Base-by-base conservation (phyloP, 2,113 vertebrate genomes). In the Talpa occidentalis region DNA sequence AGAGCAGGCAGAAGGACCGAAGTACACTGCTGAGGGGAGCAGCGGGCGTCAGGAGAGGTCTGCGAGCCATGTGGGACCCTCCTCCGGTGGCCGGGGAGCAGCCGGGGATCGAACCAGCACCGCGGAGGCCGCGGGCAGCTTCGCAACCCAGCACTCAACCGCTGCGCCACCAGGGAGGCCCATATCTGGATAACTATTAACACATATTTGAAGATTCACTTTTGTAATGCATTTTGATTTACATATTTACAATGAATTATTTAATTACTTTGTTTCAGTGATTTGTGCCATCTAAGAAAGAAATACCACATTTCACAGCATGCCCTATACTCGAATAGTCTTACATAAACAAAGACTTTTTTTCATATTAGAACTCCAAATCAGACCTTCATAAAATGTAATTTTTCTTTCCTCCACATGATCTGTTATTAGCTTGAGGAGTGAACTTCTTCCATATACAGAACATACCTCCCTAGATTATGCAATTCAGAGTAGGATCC, bases 161-260 rank as follows among this genome's bases (percentile, higher is more conserved):
- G n/a, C n/a, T n/a, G n/a, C n/a, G n/a, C n/a, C n/a, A n/a, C n/a
- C n/a, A n/a, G n/a, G n/a, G n/a, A n/a, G n/a, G n/a, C 69, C 10
- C 60, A 8, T 19, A 42, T 60, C 11, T 32, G 17, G 74, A 93
- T 54, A 24, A 52, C 24, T 32, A 28, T 17, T 17, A 52, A 52
- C 11, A 42, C 28, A 26, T 80, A 10, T 85, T 94, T 62, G 26
- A 56, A 90, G 70, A 69, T 73, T n/a, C 0, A 10, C 40, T 90
- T 97, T 93, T 88, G 52, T 84, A 52, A 44, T 54, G 47, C 15
- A n/a, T 59, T 84, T 91, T 62, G n/a, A 60, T 60, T 73, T 81
- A 70, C 24, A 6, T 76, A 42, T 80, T 91, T 81, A 67, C 56
- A 37, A 15, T 60, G 77, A 73, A 24, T 8, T 77, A 35, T 49